Evolutionary conservation across 2,888 invertebrate genomes (phyloP).

Genomic region (Pteria penguin): DNA sequence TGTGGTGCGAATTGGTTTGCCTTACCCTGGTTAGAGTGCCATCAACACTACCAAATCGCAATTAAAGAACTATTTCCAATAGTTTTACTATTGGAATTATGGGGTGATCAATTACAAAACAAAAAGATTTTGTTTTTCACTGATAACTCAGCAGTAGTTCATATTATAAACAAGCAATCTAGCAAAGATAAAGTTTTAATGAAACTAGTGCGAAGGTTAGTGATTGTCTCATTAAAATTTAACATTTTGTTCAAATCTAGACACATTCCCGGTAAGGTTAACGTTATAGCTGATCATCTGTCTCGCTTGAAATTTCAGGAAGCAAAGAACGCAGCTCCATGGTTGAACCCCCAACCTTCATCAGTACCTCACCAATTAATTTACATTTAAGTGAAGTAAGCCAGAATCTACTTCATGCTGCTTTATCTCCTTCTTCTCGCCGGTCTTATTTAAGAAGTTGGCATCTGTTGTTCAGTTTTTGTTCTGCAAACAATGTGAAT

Average conservation of each 20-base stretch:
- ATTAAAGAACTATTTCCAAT: slow-evolving; percentile 35
- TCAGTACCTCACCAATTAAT: no score
- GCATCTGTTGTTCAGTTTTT: slow-evolving; percentile 1
- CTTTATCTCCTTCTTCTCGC: background rate
- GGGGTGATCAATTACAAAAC: slow-evolving; percentile 19
- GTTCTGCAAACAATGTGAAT: background rate
- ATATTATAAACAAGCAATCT: slow-evolving; percentile 41
- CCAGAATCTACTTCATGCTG: background rate
- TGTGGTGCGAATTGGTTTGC: slow-evolving; percentile 30
- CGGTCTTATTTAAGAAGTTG: background rate
- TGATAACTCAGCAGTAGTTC: slow-evolving; percentile 44
- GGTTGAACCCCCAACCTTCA: background rate
- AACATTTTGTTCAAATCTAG: slow-evolving; percentile 27
- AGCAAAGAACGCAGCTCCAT: slow-evolving; percentile 27
- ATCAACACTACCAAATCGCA: background rate
- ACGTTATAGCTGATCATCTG: slow-evolving; percentile 15
- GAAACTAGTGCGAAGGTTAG: slow-evolving; percentile 33
- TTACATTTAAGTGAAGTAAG: background rate
- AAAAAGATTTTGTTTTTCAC: slow-evolving; percentile 32
- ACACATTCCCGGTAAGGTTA: slow-evolving; percentile 17
- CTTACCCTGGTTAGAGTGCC: background rate
- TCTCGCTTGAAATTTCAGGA: no score
- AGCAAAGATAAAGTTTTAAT: slow-evolving; percentile 25
- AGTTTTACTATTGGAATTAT: slow-evolving; percentile 24
- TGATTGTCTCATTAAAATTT: slow-evolving; percentile 20